phyloP scores from a whole-genome alignment of 2,888 invertebrate species.

The Macrosiphum euphorbiae region DNA sequence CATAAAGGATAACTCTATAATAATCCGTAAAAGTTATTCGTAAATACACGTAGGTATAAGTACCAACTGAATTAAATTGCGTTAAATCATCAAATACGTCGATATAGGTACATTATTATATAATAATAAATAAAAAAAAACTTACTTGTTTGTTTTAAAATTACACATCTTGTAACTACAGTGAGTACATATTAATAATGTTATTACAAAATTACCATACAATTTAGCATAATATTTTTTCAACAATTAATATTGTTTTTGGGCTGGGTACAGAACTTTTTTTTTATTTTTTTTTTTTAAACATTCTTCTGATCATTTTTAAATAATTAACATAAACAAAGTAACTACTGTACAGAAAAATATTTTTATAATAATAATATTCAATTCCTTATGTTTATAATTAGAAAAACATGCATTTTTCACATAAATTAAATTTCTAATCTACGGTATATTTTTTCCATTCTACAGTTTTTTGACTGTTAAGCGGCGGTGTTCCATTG shows the following conservation, averaged over 20 bases:
- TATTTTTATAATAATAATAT: neutral
- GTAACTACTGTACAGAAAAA: neutral
- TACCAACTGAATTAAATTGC: neutral
- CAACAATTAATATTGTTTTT: no score
- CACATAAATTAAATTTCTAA: neutral
- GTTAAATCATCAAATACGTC: neutral
- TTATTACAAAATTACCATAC: conserved; percentile 1
- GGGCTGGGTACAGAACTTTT: no score
- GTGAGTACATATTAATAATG: neutral
- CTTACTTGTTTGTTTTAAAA: neutral
- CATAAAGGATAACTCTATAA: neutral
- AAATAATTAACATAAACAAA: neutral
- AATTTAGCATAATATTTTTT: neutral
- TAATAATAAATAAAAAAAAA: neutral
- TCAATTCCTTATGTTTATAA: neutral
- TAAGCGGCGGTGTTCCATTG: neutral
- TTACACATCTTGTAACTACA: neutral
- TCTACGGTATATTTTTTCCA: neutral
- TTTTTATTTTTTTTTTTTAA: neutral
- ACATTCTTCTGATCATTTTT: neutral
- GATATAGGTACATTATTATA: neutral
- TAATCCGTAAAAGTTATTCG: neutral
- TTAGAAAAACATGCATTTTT: neutral
- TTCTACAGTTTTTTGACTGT: neutral
- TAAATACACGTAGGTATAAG: neutral